phyloP scores from a whole-genome alignment of 2,888 invertebrate genomes.

The Ichneumoninae sp. region DNA sequence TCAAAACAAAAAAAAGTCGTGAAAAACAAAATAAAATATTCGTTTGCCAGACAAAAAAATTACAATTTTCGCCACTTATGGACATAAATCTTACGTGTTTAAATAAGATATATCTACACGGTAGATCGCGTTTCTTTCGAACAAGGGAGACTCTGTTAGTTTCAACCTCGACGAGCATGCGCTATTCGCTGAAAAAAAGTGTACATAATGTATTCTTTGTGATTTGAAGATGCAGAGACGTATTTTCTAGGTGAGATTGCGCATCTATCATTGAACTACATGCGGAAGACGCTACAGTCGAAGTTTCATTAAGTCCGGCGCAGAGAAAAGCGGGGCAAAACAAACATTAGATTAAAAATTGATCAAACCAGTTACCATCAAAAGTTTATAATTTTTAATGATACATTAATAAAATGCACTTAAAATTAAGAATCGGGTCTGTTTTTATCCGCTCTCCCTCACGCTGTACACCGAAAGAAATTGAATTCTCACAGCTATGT shows the following conservation, averaged over 20 bases:
- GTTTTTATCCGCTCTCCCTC: no score
- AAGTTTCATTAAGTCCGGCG: background rate
- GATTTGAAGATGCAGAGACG: background rate
- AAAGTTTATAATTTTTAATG: no score
- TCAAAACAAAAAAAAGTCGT: background rate
- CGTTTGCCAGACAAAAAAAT: background rate
- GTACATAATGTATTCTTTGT: conserved; percentile 6
- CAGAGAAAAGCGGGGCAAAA: background rate
- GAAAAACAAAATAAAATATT: background rate
- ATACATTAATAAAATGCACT: no score
- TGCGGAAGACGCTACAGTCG: background rate
- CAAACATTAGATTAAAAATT: background rate
- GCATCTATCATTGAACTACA: background rate
- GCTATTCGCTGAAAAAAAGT: background rate
- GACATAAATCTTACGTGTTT: background rate
- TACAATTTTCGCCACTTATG: background rate
- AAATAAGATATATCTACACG: background rate
- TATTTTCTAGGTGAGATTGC: background rate
- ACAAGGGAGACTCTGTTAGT: conserved; percentile 17
- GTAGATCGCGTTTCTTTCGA: background rate
- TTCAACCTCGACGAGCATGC: background rate
- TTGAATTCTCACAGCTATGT: no score
- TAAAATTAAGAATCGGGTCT: no score
- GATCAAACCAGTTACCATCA: no score
- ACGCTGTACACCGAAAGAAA: no score